A percentile compares a stretch with the other conserved stretches of the same genome.
phyloP scores from a whole-genome alignment of 2,888 invertebrate species.

The Ecdyonurus torrentis region DNA sequence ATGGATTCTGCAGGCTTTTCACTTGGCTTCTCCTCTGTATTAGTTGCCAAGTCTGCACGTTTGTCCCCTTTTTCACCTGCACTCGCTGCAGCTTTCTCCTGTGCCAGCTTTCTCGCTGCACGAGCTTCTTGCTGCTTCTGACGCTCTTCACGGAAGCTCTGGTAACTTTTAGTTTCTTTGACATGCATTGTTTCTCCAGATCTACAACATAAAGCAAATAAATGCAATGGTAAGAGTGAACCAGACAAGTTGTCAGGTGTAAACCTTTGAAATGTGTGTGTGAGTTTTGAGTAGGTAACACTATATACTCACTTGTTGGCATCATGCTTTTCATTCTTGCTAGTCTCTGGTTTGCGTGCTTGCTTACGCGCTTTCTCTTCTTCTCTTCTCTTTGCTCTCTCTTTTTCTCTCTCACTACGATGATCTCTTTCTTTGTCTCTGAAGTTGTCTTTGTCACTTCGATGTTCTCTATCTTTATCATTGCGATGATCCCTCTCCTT shows the following conservation, averaged over 20 bases:
- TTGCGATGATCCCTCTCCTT: not conserved
- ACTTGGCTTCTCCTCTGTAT: not conserved
- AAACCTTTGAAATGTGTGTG: no score
- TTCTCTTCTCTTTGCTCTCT: not conserved
- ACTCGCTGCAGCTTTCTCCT: not conserved
- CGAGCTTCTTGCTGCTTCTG: not conserved
- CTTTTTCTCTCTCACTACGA: not conserved
- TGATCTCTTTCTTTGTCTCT: not conserved
- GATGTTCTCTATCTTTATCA: not conserved
- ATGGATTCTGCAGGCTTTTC: not conserved
- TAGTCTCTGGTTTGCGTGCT: not conserved
- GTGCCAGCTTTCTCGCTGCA: not conserved
- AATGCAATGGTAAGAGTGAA: no score
- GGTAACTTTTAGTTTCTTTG: not conserved
- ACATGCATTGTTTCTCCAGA: not conserved
- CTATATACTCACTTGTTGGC: no score
- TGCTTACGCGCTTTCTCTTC: not conserved
- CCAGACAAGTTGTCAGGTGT: no score
- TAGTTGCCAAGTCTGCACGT: not conserved
- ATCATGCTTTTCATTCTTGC: not conserved
- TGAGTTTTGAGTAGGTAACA: no score
- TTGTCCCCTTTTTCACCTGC: not conserved
- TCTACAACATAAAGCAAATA: not conserved
- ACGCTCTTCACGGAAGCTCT: not conserved
- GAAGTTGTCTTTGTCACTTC: not conserved